These are phyloP conservation scores for Colinus virginianus DNA, from an alignment of 2,113 vertebrate genomes.

Conservation along the genomic window DNA sequence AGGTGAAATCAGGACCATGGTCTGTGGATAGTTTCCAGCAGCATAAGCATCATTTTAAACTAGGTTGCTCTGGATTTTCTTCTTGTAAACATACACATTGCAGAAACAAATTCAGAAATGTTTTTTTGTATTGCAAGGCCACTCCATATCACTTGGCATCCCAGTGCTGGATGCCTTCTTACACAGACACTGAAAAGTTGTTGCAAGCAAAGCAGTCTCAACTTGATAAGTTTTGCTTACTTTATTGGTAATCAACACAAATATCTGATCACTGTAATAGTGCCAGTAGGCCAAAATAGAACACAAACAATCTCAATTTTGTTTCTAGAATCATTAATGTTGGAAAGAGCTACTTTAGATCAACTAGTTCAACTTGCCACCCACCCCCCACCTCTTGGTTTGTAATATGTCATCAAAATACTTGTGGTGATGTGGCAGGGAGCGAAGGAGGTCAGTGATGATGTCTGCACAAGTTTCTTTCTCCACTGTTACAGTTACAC, in stretches of 20 bases:
- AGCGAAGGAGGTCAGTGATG: fast-evolving
- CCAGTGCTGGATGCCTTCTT: neutral
- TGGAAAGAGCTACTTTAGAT: no score
- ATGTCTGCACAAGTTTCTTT: neutral
- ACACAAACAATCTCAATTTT: neutral
- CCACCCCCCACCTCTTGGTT: neutral
- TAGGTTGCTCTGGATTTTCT: neutral
- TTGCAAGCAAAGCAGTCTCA: neutral
- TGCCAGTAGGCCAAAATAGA: neutral
- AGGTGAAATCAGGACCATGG: neutral
- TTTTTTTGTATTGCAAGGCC: neutral
- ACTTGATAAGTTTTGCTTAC: neutral
- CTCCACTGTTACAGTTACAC: neutral
- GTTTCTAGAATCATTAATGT: neutral
- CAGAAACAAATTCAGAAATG: neutral
- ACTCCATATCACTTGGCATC: neutral
- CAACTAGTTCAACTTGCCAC: no score
- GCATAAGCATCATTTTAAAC: neutral
- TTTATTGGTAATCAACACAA: neutral
- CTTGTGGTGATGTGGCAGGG: neutral
- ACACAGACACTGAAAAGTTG: neutral
- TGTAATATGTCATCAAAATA: neutral
- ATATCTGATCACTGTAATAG: neutral
- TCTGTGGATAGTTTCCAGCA: neutral
- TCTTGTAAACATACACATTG: neutral